Evolutionary conservation across 1,140 invertebrate genomes (phyloP), one percentile per base, ranked within the genome.

Genomic region (Hypothenemus hampei): DNA sequence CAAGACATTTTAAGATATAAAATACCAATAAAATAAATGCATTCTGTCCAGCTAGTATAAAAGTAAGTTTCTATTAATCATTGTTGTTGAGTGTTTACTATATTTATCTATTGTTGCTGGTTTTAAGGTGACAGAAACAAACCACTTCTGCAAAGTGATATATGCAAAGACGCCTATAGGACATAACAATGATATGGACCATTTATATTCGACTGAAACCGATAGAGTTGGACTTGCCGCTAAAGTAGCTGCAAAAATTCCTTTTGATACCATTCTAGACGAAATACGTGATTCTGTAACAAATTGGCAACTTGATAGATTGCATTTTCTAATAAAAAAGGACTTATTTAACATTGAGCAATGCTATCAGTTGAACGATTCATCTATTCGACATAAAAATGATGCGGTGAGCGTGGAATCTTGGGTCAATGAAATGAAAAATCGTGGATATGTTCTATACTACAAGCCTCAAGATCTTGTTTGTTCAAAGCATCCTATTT

Each of bases 221-320:
- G n/a, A n/a, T n/a, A n/a, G n/a, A n/a, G n/a, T n/a, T n/a, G n/a
- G n/a, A n/a, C n/a, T n/a, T n/a, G n/a, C n/a, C n/a, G n/a, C 22
- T 4, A 62, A 62, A 37, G 40, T 62, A 22, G 41, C 60, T 5
- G 16, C 26, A n/a, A 50, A 50, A 52, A 41, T 62, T 20, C 52
- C 60, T 1, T 58, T 61, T 50, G 6, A 35, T 2, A n/a, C 3
- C 5, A 59, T 62, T 41, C 26, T 62, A 16, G 57, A 62, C 24
- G 40, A 62, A 15, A 23, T 59, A 10, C 13, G 51, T 18, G 52
- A 62, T 26, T 40, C 57, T 2, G 8, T 47, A 6, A n/a, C 20
- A 8, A 20, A 31, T 26, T 13, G 16, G 16, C 4, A n/a, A n/a
- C 20, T 50, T 11, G 15, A 60, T 33, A 44, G 53, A 39, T 24